Percentiles rank a stretch among this genome's conserved stretches.
Conservation (phyloP, 2,113 vertebrate genomes). For the Scytalopus superciliaris region DNA sequence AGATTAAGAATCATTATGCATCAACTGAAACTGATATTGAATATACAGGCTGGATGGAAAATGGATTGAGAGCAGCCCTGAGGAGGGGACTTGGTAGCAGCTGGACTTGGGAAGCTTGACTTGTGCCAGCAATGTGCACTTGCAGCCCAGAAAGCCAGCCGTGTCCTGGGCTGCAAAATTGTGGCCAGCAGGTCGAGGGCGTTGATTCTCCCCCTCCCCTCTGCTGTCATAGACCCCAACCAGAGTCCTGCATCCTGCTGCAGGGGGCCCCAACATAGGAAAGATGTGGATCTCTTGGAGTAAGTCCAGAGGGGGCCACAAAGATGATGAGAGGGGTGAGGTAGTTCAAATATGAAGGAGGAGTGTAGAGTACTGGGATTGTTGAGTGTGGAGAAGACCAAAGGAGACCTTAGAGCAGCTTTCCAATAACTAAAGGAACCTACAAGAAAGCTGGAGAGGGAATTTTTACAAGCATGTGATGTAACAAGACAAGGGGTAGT, state of each 20-base stretch:
- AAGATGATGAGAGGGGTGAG: background rate
- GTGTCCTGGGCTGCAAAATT: background rate
- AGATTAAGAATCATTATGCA: background rate
- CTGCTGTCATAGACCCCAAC: background rate
- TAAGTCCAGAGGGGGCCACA: background rate
- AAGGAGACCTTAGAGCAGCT: background rate
- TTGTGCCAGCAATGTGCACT: background rate
- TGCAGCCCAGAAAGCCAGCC: background rate
- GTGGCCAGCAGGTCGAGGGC: background rate
- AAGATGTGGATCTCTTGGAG: background rate
- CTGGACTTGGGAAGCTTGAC: background rate
- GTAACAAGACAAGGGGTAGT: background rate
- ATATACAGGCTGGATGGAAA: background rate
- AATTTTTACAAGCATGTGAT: background rate
- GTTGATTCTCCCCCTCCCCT: background rate
- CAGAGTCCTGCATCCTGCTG: background rate
- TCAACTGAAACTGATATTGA: background rate
- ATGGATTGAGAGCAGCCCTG: background rate
- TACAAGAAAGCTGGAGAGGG: background rate
- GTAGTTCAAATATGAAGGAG: background rate
- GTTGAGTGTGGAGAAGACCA: background rate
- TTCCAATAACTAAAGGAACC: background rate
- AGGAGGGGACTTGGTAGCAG: too few relatives aligned
- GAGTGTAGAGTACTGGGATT: too few relatives aligned
- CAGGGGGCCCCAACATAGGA: too few relatives aligned